Evolutionary conservation across 2,888 invertebrate genomes (phyloP).

Genomic region (Caenorhabditis plicata): DNA sequence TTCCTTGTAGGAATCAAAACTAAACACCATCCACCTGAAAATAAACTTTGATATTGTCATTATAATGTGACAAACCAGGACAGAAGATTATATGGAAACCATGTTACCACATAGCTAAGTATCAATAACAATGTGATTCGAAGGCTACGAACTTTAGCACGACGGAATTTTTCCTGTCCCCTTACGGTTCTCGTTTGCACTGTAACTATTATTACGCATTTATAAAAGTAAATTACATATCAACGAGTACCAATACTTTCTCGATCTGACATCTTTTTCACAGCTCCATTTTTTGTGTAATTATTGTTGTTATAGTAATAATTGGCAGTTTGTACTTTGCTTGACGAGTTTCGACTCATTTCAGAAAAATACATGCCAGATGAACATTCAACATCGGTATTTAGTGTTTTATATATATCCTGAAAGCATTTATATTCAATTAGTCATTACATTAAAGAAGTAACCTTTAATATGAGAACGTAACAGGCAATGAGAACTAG

Average conservation of each 20-base stretch:
- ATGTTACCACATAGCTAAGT: slow-evolving; percentile 51
- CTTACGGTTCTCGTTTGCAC: slow-evolving; percentile 35
- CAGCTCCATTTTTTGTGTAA: too few species aligned
- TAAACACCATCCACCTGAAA: slow-evolving; percentile 47
- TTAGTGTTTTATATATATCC: slow-evolving; percentile 51
- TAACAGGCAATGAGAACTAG: slow-evolving; percentile 48
- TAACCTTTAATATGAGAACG: slow-evolving; percentile 48
- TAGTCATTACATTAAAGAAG: not conserved
- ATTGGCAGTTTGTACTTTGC: slow-evolving; percentile 31
- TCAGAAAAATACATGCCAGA: slow-evolving; percentile 44
- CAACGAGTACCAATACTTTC: slow-evolving; percentile 21
- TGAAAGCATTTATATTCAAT: slow-evolving; percentile 6
- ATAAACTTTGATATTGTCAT: not conserved
- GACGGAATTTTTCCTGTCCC: slow-evolving; percentile 50
- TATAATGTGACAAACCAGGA: slow-evolving; percentile 34
- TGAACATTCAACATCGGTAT: slow-evolving; percentile 40
- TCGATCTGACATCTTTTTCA: too few species aligned
- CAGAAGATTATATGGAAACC: slow-evolving; percentile 56
- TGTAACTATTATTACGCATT: slow-evolving; percentile 19
- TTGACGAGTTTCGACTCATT: slow-evolving; percentile 37
- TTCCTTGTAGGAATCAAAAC: slow-evolving; percentile 38
- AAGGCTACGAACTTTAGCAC: slow-evolving; percentile 47
- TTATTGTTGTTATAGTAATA: slow-evolving; percentile 1
- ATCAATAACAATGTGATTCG: slow-evolving; percentile 55
- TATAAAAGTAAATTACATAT: not conserved